Base-by-base conservation (phyloP, 2,113 vertebrate genomes). In the Actenoides hombroni region DNA sequence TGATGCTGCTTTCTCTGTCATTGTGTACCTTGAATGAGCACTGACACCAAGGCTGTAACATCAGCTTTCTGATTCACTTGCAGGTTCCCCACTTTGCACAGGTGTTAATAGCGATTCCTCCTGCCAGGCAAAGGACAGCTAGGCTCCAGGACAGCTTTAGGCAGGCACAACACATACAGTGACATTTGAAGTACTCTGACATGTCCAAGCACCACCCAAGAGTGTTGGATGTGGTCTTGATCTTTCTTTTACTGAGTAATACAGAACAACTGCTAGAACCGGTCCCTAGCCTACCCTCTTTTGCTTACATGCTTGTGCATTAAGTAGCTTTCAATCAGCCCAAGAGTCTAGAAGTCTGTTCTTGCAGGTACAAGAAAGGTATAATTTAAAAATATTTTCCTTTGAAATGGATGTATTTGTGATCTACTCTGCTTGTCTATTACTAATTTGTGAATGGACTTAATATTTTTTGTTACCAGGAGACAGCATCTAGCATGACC, bases 231-330 rank as follows among this genome's bases (percentile, higher is more conserved):
- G 39, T 64, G 68, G 90, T 95, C 91, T 95, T 95, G 69, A 87
- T 95, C 74, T 95, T 95, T 92, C 83, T 86, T 92, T 84, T 76
- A 94, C 35, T 84, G 68, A 95, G 85, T 83, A 95, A 92, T 68
- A 95, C 65, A 75, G 92, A 91, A 71, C 61, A 92, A 86, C 81
- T 95, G 89, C 94, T 92, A 86, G 83, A 97, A 94, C 91, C 35
- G 0, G 92, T 94, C 83, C 60, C 17, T 59, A 59, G 60, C 57
- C 80, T 91, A 68, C 42, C 26, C 26, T 91, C 65, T 79, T 86
- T 84, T 76, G 42, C 69, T 84, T 89, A 44, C 31, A 53, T 51
- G 7, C 65, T 94, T 90, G 64, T 78, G 90, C 60, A 92, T 88
- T 89, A 69, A 92, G 53, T 35, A 82, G 67, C 60, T 93, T 95